phyloP scores from a whole-genome alignment of 1,140 invertebrate species.

The Dolichoris vasculosae region DNA sequence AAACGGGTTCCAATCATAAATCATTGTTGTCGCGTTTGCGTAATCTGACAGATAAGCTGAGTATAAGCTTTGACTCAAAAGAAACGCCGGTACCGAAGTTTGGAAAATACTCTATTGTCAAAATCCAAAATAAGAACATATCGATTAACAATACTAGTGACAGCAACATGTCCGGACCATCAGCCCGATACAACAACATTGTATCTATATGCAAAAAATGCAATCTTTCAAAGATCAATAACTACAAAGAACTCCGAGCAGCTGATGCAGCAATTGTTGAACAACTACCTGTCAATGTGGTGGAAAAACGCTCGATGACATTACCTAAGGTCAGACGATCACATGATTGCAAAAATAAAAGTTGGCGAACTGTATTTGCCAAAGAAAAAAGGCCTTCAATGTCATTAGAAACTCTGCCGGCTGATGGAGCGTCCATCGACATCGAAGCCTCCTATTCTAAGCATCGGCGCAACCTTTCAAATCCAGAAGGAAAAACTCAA shows the following conservation, averaged over 20 bases:
- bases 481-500: constrained; percentile 65
- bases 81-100: constrained; percentile 61
- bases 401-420: constrained; percentile 66
- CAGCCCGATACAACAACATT: constrained; percentile 50
- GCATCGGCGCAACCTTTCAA: constrained; percentile 67
- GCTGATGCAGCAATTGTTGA: constrained; percentile 53
- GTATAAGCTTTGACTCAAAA: constrained; percentile 70
- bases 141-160: constrained; percentile 58
- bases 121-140: constrained; percentile 65
- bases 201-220: constrained; percentile 65
- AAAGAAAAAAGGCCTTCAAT: constrained; percentile 70
- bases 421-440: constrained; percentile 55
- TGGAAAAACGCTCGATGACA: constrained; percentile 69
- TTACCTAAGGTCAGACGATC: constrained; percentile 67
- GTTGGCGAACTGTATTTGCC: constrained; percentile 69
- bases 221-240: constrained; percentile 61
- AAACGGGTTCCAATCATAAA: constrained; percentile 62
- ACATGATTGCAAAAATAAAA: constrained; percentile 67
- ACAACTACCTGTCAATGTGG: constrained; percentile 32
- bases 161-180: constrained; percentile 18
- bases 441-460: constrained; percentile 55
- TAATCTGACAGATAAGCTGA: constrained; percentile 68
- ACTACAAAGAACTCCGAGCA: constrained; percentile 31
- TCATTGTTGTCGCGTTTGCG: constrained; percentile 67
- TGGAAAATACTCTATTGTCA: constrained; percentile 56